A percentile compares a stretch with the other conserved stretches of the same genome.
These are phyloP conservation scores for Trachelus tabidus DNA, from an alignment of 2,888 invertebrate genomes.

Conservation along the genomic window DNA sequence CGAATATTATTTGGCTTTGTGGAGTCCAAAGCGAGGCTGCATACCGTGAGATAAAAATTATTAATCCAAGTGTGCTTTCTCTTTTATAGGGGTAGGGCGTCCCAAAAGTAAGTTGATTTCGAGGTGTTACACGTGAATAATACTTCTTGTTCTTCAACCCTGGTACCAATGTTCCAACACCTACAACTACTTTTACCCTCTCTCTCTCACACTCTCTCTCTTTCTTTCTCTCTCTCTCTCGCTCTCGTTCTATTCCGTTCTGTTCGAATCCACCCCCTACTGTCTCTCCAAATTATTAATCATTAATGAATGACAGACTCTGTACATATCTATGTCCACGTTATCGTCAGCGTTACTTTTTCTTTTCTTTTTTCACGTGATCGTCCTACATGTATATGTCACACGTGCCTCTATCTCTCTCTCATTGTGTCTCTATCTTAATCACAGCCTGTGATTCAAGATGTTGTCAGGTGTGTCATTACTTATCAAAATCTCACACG, in stretches of 20 bases:
- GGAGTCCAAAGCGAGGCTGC: conserved; percentile 25
- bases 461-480: not conserved
- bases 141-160: conserved; percentile 29
- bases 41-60: conserved; percentile 26
- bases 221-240: conserved; percentile 24
- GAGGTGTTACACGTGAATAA: conserved; percentile 61
- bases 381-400: not conserved
- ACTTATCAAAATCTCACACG: not conserved
- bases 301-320: conserved; percentile 36
- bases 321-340: conserved; percentile 29
- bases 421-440: not conserved
- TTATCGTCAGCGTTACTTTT: conserved; percentile 25
- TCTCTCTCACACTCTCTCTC: conserved; percentile 34
- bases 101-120: conserved; percentile 66
- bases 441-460: not conserved
- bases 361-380: conserved; percentile 13
- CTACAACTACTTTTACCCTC: not conserved
- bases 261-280: too few species aligned
- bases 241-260: not conserved
- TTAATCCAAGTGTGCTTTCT: conserved; percentile 63
- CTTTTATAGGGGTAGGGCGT: conserved; percentile 66
- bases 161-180: not conserved
- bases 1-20: conserved; percentile 12
- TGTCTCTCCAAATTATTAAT: conserved; percentile 39
- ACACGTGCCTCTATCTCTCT: not conserved